These are phyloP conservation scores for Lithophane ornitopus DNA, from an alignment of 2,888 invertebrate species.

Conservation along the genomic window DNA sequence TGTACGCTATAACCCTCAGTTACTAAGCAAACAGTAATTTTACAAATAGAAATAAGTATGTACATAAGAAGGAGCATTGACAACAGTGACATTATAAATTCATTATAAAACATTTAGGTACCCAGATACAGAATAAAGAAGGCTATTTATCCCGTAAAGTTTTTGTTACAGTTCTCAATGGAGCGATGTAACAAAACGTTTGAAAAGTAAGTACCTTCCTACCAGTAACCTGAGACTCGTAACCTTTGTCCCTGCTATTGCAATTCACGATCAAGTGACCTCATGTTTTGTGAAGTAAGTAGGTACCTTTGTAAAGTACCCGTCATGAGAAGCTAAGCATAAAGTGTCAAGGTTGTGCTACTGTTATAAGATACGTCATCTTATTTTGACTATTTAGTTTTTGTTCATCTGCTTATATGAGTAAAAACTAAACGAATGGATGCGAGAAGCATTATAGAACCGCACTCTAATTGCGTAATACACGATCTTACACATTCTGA, in stretches of 20 bases:
- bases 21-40: not conserved
- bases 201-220: conserved; percentile 24
- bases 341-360: not conserved
- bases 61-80: not conserved
- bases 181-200: conserved; percentile 44
- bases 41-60: not conserved
- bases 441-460: not conserved
- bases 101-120: not conserved
- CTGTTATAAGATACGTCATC: no score
- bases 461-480: no score
- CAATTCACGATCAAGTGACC: conserved; percentile 25
- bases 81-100: not conserved
- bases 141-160: conserved; percentile 19
- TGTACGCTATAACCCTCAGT: not conserved
- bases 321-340: not conserved
- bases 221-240: conserved; percentile 19
- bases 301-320: not conserved
- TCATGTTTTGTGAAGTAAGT: conserved; percentile 7
- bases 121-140: not conserved
- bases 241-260: conserved; percentile 33
- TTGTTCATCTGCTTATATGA: not conserved
- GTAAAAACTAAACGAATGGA: not conserved
- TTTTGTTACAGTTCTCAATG: conserved; percentile 30
- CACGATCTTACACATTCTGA: no score
- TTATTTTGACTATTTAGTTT: not conserved